Base-by-base conservation (phyloP, 2,888 invertebrate species). In the Oscheius onirici region DNA sequence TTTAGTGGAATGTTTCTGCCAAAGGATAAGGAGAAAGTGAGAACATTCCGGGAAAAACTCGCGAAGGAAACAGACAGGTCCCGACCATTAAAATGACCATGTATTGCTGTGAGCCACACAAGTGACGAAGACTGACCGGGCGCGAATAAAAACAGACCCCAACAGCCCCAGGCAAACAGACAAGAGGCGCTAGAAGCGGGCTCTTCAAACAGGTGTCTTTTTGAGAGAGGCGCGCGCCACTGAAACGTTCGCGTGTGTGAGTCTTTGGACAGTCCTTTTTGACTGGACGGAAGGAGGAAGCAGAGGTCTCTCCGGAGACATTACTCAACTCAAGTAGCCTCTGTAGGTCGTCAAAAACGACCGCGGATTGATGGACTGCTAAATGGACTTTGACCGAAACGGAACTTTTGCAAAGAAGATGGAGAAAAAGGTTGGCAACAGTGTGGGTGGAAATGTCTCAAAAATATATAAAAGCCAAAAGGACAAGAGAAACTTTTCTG, bases 141-240 rank as follows among this genome's bases (percentile, higher is more conserved):
- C 8, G 34, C 52, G 20, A 20, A 52, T 22, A 52, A 24, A 24
- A 24, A 34, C 34, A 34, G 34, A 34, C 34, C 34, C 34, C 0
- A 34, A 68, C 28, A 68, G 26, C 49, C 24, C 26, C 26, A 28
- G 11, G 57, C 44, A 57, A 68, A 57, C 44, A 57, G 57, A 26
- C 26, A 40, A 51, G 51, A 49, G 52, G 17, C 41, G 40, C 28
- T n/a, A 44, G 44, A 24, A 17, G 49, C 46, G 63, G 49, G 46
- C 63, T 63, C 63, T 61, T 43, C 46, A 63, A 63, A 63, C 63
- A 63, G 63, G 63, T 63, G 63, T 63, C 63, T 46, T 55, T 68
- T 41, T 68, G n/a, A 24, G 41, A 41, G 34, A 54, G 3, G 61
- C 20, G 61, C 28, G 46, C 46, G 46, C 46, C 46, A 46, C 46